A percentile compares a stretch with the other conserved stretches of the same genome.
Evolutionary conservation across 2,113 vertebrate species (phyloP).

Genomic region (Cavia porcellus): DNA sequence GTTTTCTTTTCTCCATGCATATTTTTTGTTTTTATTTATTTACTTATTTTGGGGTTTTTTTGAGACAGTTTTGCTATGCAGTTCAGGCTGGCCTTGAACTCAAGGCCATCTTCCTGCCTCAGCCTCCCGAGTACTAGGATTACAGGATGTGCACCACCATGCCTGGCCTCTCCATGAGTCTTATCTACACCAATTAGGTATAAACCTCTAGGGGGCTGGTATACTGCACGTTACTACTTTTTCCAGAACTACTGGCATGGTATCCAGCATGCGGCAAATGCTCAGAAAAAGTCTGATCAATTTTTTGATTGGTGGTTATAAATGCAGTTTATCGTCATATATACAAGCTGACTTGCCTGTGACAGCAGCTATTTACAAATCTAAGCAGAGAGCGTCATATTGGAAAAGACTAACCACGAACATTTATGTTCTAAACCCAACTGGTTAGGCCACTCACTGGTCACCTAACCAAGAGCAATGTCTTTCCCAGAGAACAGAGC

Average conservation of each 20-base stretch:
- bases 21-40: not conserved
- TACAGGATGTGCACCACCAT: not conserved
- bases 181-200: not conserved
- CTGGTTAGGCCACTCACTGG: not conserved
- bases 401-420: conserved; percentile 7
- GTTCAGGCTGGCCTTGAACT: not conserved
- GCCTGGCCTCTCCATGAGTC: not conserved
- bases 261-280: not conserved
- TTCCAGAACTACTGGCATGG: not conserved
- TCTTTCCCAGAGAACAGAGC: not conserved
- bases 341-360: not conserved
- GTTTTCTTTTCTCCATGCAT: conserved; percentile 9
- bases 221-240: not conserved
- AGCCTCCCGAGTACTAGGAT: not conserved
- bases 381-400: not conserved
- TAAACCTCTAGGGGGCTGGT: not conserved
- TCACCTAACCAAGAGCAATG: not conserved
- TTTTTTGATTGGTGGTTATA: conserved; percentile 24
- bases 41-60: not conserved
- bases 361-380: not conserved
- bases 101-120: not conserved
- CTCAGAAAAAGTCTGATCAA: not conserved
- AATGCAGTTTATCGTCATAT: not conserved
- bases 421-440: not conserved
- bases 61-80: not conserved